Base-by-base conservation (phyloP, 2,797 vertebrate species). In the Crenuchus spilurus region DNA sequence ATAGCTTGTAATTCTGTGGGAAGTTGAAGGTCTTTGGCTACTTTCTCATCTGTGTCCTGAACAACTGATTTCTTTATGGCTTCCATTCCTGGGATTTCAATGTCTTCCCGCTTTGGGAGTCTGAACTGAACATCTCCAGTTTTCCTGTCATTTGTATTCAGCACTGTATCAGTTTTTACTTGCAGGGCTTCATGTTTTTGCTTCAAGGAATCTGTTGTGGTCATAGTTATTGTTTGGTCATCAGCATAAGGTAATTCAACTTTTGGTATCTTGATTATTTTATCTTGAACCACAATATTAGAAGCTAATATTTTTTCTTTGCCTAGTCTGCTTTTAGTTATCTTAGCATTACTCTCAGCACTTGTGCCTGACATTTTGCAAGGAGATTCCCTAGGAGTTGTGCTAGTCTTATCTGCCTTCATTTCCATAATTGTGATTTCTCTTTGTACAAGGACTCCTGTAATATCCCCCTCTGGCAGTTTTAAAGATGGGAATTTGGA, bases 401-500 rank as follows among this genome's bases (percentile, higher is more conserved):
- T 80, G 44, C 85, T 87, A 83, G 89, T 89, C 83, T 91, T 89
- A 72, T 92, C 90, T 70, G 89, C 84, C 76, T 92, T 92, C 70
- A 88, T 87, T 61, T 94, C 91, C 68, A 90, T 91, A 31, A 91
- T 85, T 67, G 85, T 90, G 35, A 92, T 89, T 84, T 92, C 90
- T 57, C 90, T 90, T 24, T 89, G 91, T 69, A 91, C 89, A 48
- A 81, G 88, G 64, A 91, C 72, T 44, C 90, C 90, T 72, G 86
- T 87, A 2, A 73, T 85, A 70, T 94, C 92, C 18, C 91, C 80
- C 49, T 91, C 86, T 14, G 92, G 92, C 62, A 93, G 72, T 74
- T 93, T 94, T 44, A 87, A 94, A 79, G 89, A 87, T 72, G 90
- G 90, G 63, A 92, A 71, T 84, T 93, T 93, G 67, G 91, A 92